Base-by-base conservation (phyloP, 2,888 invertebrate species). In the Chloroclysta siterata region DNA sequence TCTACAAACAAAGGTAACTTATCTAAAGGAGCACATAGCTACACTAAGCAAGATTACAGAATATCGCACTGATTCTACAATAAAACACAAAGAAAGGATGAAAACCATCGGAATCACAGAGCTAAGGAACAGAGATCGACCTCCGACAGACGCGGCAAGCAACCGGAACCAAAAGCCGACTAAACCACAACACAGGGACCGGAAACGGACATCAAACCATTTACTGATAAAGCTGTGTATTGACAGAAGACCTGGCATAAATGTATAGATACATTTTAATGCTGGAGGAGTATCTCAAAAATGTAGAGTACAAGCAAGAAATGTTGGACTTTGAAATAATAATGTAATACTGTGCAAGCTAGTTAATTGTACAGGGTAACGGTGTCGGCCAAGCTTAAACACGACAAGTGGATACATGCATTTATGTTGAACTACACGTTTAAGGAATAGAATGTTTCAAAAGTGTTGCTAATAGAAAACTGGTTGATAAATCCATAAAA, bases 71-170 rank as follows among this genome's bases (percentile, higher is more conserved):
- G 68, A 70, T 65, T 62, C 68, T 63, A 63, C 68, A 48, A 13
- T 42, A 60, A 63, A 64, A 58, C 65, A 65, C 63, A 66, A 64
- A 69, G 62, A 66, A 59, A 67, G 63, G 50, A 69, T 65, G 33
- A 69, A 68, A 71, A 74, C 74, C 72, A 71, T 71, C 55, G 47
- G 54, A 66, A 65, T 69, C 54, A 65, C 66, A 65, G 69, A 68
- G 69, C 64, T 68, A 66, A 63, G 56, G 63, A 58, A 68, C 68
- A 69, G 70, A 70, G 68, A 66, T 76, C 74, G 77, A 78, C 79
- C 81, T 58, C 60, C 60, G 36, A 60, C 41, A 60, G 68, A 65
- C 77, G 73, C 79, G 79, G 66, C 70, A 79, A 81, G 81, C 81
- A 73, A 76, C 74, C 74, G 63, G 64, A 65, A 74, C 73, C 65